These are phyloP conservation scores for Gorsachius goisagi DNA, from an alignment of 2,113 vertebrate species.

Conservation along the genomic window DNA sequence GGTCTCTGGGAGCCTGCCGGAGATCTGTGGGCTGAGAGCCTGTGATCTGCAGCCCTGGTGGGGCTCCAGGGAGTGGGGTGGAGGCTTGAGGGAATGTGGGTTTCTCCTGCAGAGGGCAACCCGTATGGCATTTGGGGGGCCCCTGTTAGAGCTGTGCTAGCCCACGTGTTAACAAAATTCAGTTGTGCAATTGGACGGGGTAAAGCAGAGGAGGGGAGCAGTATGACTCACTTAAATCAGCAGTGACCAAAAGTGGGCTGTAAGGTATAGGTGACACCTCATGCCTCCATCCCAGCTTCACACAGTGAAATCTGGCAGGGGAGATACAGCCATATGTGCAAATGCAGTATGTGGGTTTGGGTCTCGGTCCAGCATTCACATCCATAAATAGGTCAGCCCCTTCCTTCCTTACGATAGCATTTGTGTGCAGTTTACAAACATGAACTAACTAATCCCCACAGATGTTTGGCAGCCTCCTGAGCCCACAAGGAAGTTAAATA, in stretches of 20 bases:
- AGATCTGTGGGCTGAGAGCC: not conserved
- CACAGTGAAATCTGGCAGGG: not conserved
- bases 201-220: not conserved
- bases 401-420: not conserved
- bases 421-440: not conserved
- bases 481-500: constrained; percentile 31
- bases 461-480: constrained; percentile 30
- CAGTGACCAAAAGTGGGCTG: not conserved
- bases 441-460: constrained; percentile 9
- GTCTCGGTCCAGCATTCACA: not conserved
- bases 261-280: not conserved
- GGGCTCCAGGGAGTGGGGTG: not conserved
- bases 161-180: not conserved
- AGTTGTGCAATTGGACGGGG: not conserved
- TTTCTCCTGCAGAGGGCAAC: not conserved
- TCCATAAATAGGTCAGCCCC: not conserved
- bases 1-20: not conserved
- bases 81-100: not conserved
- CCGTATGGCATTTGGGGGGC: not conserved
- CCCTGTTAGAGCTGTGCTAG: not conserved
- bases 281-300: not conserved
- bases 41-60: not conserved
- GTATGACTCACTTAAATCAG: not conserved
- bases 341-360: not conserved
- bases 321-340: not conserved